Evolutionary conservation across 2,113 vertebrate species (phyloP).

Genomic region (Tragelaphus scriptus): DNA sequence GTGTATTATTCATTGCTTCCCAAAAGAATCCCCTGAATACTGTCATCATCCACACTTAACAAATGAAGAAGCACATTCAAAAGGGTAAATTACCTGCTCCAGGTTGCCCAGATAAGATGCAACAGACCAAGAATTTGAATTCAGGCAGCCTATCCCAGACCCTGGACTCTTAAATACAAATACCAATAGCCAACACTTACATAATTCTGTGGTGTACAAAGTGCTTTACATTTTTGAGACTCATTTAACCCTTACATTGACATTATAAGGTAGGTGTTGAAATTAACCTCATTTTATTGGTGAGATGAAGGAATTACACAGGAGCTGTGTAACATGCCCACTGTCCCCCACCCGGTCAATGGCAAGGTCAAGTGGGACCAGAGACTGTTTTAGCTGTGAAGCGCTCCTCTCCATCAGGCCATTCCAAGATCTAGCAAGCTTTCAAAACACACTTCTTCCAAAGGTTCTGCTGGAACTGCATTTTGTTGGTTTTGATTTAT

Average conservation of each 20-base stretch:
- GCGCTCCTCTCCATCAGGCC: neutral
- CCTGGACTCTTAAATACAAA: neutral
- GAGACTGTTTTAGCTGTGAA: neutral
- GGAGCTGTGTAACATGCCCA: neutral
- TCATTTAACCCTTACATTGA: neutral
- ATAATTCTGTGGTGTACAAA: neutral
- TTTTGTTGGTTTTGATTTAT: neutral
- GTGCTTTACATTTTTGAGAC: neutral
- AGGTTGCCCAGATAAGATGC: neutral
- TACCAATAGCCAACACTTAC: neutral
- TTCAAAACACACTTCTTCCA: neutral
- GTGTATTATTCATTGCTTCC: neutral
- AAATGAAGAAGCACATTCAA: neutral
- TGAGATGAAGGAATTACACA: neutral
- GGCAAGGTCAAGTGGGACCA: neutral
- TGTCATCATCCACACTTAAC: neutral
- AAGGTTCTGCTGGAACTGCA: neutral
- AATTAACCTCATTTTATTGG: neutral
- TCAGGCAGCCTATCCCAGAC: neutral
- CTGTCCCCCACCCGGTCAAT: neutral
- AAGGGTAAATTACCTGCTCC: neutral
- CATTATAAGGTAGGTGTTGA: neutral
- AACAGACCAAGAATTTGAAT: neutral
- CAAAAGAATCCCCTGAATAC: neutral
- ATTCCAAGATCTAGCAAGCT: neutral